These are phyloP conservation scores for Oscheius sp. DNA, from an alignment of 1,140 invertebrate genomes.

Conservation along the genomic window DNA sequence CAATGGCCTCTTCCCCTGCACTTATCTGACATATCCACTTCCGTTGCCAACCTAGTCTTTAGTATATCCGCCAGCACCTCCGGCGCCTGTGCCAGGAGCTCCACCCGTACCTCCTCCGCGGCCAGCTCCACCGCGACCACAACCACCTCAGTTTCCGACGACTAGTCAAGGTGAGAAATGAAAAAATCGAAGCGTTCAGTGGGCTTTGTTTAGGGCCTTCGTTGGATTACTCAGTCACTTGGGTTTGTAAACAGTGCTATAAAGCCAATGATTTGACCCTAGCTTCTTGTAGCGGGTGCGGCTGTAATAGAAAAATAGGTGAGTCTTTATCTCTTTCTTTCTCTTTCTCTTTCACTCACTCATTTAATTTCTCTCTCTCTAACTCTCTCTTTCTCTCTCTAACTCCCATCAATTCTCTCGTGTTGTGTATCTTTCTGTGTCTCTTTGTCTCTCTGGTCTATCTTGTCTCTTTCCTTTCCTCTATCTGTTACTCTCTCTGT, in stretches of 20 bases:
- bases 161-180: neutral
- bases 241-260: constrained; percentile 1
- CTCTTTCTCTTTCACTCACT: neutral
- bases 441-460: no score
- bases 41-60: no score
- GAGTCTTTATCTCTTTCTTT: neutral
- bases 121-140: neutral
- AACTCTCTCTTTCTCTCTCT: no score
- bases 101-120: neutral
- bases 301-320: neutral
- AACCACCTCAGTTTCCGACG: neutral
- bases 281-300: neutral
- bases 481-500: no score
- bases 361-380: no score
- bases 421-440: no score
- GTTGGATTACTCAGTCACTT: neutral
- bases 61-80: neutral
- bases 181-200: no score
- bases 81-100: neutral
- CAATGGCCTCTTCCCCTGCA: neutral
- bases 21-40: no score
- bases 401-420: no score
- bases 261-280: neutral
- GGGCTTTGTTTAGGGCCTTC: no score
- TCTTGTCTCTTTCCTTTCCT: no score